Base-by-base conservation (phyloP, 1,140 invertebrate genomes). In the Pectinophora gossypiella region DNA sequence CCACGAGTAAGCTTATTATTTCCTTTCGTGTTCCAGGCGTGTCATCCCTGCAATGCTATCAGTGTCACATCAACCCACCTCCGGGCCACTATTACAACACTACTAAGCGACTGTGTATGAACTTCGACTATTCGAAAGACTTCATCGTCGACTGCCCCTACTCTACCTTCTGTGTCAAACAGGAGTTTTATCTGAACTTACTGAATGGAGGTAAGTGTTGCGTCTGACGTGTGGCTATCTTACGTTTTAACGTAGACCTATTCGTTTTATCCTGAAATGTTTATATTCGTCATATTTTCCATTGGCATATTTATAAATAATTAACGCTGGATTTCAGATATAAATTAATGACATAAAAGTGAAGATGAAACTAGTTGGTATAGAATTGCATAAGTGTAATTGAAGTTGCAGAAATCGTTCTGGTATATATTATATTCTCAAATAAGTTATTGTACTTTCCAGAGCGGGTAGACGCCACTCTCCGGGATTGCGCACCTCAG, bases 91-190 rank as follows among this genome's bases (percentile, higher is more conserved):
- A 84, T 44, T 86, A 72, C 54, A 89, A 90, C 61, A 81, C 90
- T 45, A 90, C 90, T 6, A 77, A 84, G 50, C 82, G 88, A 27
- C 75, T 93, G 1, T 95, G 94, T 68, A 89, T 91, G 0, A 89
- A 94, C 64, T 96, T 96, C 69, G 91, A 95, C 62, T 88, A 89
- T 23, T 91, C 91, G 2, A 72, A 89, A 1, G 85, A 87, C 48
- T 95, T 91, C 72, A 89, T 94, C 58, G 89, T 93, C 0, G 90
- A 92, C 44, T 96, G 95, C 76, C 93, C 93, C 3, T 92, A 90
- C 61, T 96, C 95, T 4, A 95, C 94, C 0, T 92, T 94, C 87
- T 96, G 95, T 67, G 90, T 93, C 85, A 95, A 95, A 67, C 91
- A 91, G 57, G 91, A 92, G 5, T 91, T 91, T 51, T 80, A 90